Evolutionary conservation across 1,140 invertebrate genomes (phyloP), one percentile per base, ranked within the genome.

Genomic region (Pemphigus obesinymphae): DNA sequence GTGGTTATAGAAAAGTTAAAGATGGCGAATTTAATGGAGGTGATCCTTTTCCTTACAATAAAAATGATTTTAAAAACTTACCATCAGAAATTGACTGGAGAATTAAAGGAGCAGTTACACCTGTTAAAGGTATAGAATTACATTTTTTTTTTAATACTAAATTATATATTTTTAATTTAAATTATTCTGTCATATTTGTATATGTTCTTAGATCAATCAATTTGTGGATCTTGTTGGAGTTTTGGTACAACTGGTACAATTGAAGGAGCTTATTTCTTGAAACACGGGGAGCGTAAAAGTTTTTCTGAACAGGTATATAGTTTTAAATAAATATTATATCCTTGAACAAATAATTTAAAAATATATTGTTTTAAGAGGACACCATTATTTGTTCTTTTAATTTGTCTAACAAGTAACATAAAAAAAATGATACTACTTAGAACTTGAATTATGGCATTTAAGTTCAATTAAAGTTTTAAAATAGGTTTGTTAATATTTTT

Each of bases 211-310:
- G 95, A 97, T 91, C 96, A 98, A 89, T 96, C 94, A 0, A 94
- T 98, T 76, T 99, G 97, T 88, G 97, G 97, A 3, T 97, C 95
- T 13, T 99, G 97, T 86, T 98, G 96, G 96, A 95, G 93, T 85
- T 98, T 98, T 89, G 96, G 96, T 53, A 97, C 96, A 0, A 93
- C 95, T 82, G 97, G 97, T 23, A 90, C 96, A 0, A 91, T 99
- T 75, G 97, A 99, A 89, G 96, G 97, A 11, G 95, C 95, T 0
- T 92, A 93, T 85, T 98, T 96, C 86, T 86, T 95, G 34, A 93
- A 95, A 70, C 83, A 84, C 48, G 91, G 92, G 2, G 90, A 94
- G 85, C 88, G 97, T 82, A 89, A 95, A 3, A 88, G 94, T 23
- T 89, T 98, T 17, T 97, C 95, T 7, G 94, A 97, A 86, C 95